These are phyloP conservation scores for Orchesella flavescens DNA, from an alignment of 2,888 invertebrate genomes.

Conservation along the genomic window DNA sequence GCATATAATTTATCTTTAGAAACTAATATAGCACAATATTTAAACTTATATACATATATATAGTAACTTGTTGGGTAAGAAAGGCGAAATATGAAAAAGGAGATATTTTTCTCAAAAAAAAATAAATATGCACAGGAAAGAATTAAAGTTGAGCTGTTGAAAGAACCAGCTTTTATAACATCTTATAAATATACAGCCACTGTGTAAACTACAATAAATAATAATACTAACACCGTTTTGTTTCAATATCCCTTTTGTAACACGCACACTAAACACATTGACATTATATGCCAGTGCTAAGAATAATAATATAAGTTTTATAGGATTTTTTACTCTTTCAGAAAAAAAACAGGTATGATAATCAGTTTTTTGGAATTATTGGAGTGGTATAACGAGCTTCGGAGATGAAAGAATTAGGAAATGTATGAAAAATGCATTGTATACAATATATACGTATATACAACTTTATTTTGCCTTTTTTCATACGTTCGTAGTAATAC, in stretches of 20 bases:
- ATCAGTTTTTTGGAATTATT: constrained; percentile 53
- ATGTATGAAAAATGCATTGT: background rate
- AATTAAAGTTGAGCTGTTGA: constrained; percentile 46
- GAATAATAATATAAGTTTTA: constrained; percentile 45
- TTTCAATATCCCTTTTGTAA: background rate
- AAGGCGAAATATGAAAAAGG: constrained; percentile 17
- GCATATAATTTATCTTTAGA: background rate
- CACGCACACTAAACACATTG: no score
- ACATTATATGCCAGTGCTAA: constrained; percentile 7
- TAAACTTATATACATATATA: background rate
- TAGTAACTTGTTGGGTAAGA: constrained; percentile 12
- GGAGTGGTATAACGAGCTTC: constrained; percentile 60
- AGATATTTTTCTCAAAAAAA: constrained; percentile 6
- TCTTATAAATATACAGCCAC: background rate
- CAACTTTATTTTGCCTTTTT: background rate
- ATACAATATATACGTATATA: background rate
- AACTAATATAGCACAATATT: background rate
- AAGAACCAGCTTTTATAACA: constrained; percentile 45
- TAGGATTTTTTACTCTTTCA: constrained; percentile 19
- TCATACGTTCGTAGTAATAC: background rate
- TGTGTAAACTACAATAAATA: constrained; percentile 7
- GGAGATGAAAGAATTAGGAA: constrained; percentile 38
- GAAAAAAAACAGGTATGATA: constrained; percentile 46
- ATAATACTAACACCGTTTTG: constrained; percentile 24
- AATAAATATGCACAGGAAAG: background rate